Evolutionary conservation across 2,888 invertebrate genomes (phyloP), one percentile per base, ranked within the genome.

Genomic region (Pyrgus malvae): DNA sequence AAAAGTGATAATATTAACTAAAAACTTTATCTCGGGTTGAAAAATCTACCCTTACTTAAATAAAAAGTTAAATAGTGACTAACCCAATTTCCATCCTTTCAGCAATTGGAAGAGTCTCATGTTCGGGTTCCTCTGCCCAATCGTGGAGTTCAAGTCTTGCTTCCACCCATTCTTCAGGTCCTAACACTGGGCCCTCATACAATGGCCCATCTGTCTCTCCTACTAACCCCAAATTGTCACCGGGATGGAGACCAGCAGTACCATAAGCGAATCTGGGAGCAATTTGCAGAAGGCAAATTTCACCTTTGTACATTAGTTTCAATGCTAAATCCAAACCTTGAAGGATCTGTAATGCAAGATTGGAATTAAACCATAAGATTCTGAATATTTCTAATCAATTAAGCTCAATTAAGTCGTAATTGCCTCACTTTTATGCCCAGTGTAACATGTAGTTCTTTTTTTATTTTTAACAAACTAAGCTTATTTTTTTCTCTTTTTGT

Each of bases 251-350:
- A 0, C 98, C 98, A 42, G 91, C 74, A 1, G 92, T 89, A 0
- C 98, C 97, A 75, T 95, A 98, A 2, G 94, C 98, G 84, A 98
- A 96, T 64, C 97, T 91, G 2, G 96, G 91, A 59, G 93, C 93
- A 48, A 97, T 89, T 73, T 92, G 91, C 41, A 98, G 79, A 62
- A 94, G 91, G 55, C 96, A 94, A 64, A 92, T 90, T 88, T 98
- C 98, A 0, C 94, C 95, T 68, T 93, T 90, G 73, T 95, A 93
- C 98, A 98, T 98, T 65, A 98, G 84, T 17, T 96, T 94, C 61
- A 97, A 79, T 12, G 95, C 94, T 81, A 98, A 91, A 80, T 98
- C 98, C 69, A 98, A 74, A 6, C 97, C 98, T 93, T 96, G 93
- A 48, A 94, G 80, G 6, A 93, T 78, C 92, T 92, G 61, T 42